Conservation (phyloP, 2,888 invertebrate species). For the Rapana venosa region DNA sequence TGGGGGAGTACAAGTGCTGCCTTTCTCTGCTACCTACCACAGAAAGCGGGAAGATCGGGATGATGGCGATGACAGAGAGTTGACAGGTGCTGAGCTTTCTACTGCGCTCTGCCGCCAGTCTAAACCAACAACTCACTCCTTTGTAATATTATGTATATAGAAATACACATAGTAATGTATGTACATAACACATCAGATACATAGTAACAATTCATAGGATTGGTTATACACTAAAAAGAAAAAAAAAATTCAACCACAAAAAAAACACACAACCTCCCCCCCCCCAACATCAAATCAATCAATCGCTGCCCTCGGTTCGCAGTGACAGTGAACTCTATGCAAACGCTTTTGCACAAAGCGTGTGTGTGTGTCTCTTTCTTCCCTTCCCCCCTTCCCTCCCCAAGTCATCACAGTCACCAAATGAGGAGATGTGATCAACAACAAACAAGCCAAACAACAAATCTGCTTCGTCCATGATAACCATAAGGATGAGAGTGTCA, state of each 20-base stretch:
- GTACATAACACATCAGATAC: not conserved
- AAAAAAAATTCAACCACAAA: not conserved
- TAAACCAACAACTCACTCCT: not conserved
- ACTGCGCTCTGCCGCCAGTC: not conserved
- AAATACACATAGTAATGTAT: not conserved
- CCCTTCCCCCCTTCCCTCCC: not conserved
- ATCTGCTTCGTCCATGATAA: not conserved
- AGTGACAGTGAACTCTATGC: conserved; percentile 21
- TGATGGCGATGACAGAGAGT: not conserved
- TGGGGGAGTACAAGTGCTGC: conserved; percentile 29
- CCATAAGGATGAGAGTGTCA: not conserved
- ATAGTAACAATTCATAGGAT: conserved; percentile 13
- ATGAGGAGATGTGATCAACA: conserved; percentile 10
- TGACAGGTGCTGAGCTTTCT: not conserved
- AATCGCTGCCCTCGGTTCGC: conserved; percentile 31
- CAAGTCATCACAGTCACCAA: not conserved
- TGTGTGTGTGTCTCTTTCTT: not conserved
- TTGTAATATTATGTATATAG: not conserved
- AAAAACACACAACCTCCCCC: no score
- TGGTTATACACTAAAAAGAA: not conserved
- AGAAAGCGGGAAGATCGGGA: conserved; percentile 24
- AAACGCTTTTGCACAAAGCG: not conserved
- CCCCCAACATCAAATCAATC: no score
- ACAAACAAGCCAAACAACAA: not conserved
- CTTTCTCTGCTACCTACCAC: conserved; percentile 34